Conservation (phyloP, 2,888 invertebrate species). For the Dorcus hopei region DNA sequence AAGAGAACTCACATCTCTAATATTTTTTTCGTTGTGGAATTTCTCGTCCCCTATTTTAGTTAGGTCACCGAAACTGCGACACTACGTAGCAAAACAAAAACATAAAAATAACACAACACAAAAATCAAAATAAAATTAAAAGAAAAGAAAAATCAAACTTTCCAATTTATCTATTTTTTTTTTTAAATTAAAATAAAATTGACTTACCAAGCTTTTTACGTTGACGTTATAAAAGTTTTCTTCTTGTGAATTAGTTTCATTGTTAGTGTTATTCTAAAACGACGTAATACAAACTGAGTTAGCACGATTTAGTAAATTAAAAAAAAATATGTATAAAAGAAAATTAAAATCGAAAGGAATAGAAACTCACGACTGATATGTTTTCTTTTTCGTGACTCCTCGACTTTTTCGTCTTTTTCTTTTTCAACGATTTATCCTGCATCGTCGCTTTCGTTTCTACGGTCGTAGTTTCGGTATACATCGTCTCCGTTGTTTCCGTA, state of each 20-base stretch:
- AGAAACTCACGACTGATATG: slow-evolving; percentile 62
- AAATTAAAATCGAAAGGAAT: background rate
- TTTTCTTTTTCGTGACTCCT: slow-evolving; percentile 65
- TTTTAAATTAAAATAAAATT: too few relatives aligned
- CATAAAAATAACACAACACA: slow-evolving; percentile 20
- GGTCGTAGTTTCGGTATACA: slow-evolving; percentile 39
- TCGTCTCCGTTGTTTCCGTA: slow-evolving; percentile 41
- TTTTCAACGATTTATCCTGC: slow-evolving; percentile 45
- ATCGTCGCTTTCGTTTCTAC: slow-evolving; percentile 7
- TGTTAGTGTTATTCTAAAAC: slow-evolving; percentile 37
- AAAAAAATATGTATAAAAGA: slow-evolving; percentile 1
- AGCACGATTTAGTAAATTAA: slow-evolving; percentile 14
- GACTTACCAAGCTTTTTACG: slow-evolving; percentile 63
- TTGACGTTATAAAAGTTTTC: slow-evolving; percentile 58
- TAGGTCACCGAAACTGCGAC: slow-evolving; percentile 62
- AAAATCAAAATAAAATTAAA: slow-evolving; percentile 16
- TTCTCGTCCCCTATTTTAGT: slow-evolving; percentile 53
- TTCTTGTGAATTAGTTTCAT: slow-evolving; percentile 26
- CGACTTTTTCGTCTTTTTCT: slow-evolving; percentile 62
- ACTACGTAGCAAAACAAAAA: slow-evolving; percentile 42
- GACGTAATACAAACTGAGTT: slow-evolving; percentile 4
- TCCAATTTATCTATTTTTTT: too few relatives aligned
- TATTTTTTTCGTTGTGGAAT: slow-evolving; percentile 10
- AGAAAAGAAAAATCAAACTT: slow-evolving; percentile 13
- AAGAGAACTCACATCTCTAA: slow-evolving; percentile 15